These are phyloP conservation scores for Creontiades dilutus DNA, from an alignment of 2,888 invertebrate species.

Conservation along the genomic window DNA sequence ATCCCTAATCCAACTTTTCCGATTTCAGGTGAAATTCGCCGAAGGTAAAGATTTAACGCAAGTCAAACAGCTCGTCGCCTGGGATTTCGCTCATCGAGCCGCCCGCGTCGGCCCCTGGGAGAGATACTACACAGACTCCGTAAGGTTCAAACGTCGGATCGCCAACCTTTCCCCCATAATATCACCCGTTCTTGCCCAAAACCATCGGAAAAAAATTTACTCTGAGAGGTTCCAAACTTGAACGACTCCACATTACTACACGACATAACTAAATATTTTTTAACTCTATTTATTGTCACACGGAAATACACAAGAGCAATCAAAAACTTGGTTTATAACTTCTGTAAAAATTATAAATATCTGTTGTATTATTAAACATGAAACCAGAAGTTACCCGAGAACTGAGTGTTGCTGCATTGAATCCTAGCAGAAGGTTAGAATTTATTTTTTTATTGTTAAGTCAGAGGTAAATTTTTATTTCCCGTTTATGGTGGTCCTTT, in stretches of 20 bases:
- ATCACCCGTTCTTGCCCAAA: constrained; percentile 78
- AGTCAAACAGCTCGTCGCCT: constrained; percentile 80
- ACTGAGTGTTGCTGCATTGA: neutral
- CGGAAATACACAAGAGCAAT: constrained; percentile 16
- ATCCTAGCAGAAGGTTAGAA: neutral
- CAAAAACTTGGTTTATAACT: neutral
- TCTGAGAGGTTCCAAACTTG: constrained; percentile 72
- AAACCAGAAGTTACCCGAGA: constrained; percentile 22
- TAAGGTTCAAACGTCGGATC: constrained; percentile 80
- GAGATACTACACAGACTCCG: constrained; percentile 80
- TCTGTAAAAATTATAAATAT: neutral
- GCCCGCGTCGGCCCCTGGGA: constrained; percentile 83
- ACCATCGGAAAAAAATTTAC: constrained; percentile 80
- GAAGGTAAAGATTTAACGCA: constrained; percentile 71
- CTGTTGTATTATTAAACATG: neutral
- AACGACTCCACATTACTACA: neutral
- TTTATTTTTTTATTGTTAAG: constrained; percentile 13
- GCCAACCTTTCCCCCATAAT: constrained; percentile 78
- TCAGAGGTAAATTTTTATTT: constrained; percentile 4
- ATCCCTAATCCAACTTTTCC: neutral
- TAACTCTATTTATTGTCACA: constrained; percentile 64
- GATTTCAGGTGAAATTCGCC: constrained; percentile 74
- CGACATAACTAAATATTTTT: constrained; percentile 26
- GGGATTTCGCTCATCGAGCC: constrained; percentile 81
- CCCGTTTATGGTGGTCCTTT: neutral